Evolutionary conservation across 2,888 invertebrate species (phyloP).

Genomic region (Eulithis prunata): DNA sequence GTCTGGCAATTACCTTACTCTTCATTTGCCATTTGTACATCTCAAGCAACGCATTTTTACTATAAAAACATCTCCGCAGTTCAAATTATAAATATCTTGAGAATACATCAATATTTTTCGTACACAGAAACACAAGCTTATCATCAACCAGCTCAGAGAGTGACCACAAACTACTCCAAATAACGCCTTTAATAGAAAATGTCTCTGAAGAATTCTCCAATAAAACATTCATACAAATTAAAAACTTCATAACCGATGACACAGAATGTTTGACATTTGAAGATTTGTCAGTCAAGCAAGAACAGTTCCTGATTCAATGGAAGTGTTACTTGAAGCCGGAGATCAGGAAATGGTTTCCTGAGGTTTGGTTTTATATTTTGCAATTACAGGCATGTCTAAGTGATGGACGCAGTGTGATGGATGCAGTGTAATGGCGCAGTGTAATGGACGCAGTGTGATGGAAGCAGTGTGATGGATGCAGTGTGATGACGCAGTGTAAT

Average conservation of each 20-base stretch:
- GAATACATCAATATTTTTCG: background rate
- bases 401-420: too few species aligned
- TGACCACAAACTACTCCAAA: background rate
- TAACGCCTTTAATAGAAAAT: background rate
- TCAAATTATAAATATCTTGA: too few species aligned
- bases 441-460: too few species aligned
- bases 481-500: too few species aligned
- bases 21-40: too few species aligned
- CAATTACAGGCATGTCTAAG: too few species aligned
- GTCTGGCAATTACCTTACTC: too few species aligned
- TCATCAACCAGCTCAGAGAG: background rate
- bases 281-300: background rate
- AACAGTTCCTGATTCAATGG: background rate
- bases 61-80: too few species aligned
- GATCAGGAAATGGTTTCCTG: background rate
- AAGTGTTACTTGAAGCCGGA: background rate
- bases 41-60: too few species aligned
- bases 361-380: background rate
- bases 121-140: background rate
- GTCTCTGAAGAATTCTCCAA: background rate
- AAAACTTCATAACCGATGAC: background rate
- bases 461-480: too few species aligned
- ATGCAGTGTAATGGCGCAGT: too few species aligned
- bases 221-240: background rate
- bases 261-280: background rate